These are phyloP conservation scores for Solenopsis invicta DNA, from an alignment of 1,140 invertebrate species.

Conservation along the genomic window DNA sequence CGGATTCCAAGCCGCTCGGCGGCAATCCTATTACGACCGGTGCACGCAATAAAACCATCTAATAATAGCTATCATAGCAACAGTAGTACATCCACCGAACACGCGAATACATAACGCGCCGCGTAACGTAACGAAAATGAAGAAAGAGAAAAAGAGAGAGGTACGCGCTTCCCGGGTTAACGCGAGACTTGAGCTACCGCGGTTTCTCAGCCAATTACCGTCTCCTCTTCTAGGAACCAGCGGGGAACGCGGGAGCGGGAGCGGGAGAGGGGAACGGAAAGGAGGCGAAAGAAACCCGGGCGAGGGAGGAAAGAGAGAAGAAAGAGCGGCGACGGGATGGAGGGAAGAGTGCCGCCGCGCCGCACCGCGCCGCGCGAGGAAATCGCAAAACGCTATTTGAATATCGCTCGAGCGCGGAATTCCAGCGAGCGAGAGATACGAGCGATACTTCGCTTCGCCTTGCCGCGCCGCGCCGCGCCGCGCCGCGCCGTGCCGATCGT, in stretches of 20 bases:
- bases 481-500: constrained; percentile 20
- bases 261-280: not conserved
- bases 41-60: constrained; percentile 64
- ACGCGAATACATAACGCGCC: constrained; percentile 64
- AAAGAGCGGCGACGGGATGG: not conserved
- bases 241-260: not conserved
- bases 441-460: not conserved
- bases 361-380: constrained; percentile 6
- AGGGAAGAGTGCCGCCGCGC: too few relatives aligned
- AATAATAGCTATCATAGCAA: constrained; percentile 66
- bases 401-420: constrained; percentile 61
- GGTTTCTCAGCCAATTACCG: constrained; percentile 63
- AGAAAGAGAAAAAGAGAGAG: constrained; percentile 54
- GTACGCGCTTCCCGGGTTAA: constrained; percentile 36
- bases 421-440: constrained; percentile 29
- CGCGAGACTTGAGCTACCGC: constrained; percentile 49
- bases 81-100: constrained; percentile 60
- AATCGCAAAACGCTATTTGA: constrained; percentile 66
- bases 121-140: constrained; percentile 51
- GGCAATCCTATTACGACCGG: constrained; percentile 62
- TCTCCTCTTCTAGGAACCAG: constrained; percentile 38
- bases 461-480: not conserved
- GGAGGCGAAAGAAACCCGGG: constrained; percentile 4
- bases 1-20: constrained; percentile 60
- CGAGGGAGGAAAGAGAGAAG: constrained; percentile 36